Evolutionary conservation across 1,140 invertebrate genomes (phyloP).

Genomic region (Heliconius nattereri): DNA sequence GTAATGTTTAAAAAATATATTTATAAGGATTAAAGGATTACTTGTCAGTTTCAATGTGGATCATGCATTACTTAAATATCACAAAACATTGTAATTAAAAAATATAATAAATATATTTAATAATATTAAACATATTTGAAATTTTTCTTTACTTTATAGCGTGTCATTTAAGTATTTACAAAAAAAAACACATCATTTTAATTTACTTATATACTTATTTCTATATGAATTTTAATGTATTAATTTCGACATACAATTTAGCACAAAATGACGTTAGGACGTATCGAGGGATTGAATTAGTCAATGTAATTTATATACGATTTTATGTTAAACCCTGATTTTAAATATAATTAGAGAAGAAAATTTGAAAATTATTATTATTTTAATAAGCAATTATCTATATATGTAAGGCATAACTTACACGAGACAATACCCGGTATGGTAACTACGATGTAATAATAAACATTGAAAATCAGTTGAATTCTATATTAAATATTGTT

Average conservation of each 20-base stretch:
- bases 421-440: background rate
- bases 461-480: constrained; percentile 5
- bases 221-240: background rate
- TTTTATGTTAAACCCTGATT: constrained; percentile 9
- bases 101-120: background rate
- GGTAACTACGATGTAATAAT: background rate
- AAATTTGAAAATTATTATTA: background rate
- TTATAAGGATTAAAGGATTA: no score
- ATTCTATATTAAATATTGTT: background rate
- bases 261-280: constrained; percentile 1
- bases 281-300: background rate
- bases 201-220: background rate
- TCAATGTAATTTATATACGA: background rate
- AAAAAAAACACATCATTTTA: background rate
- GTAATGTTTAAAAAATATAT: no score
- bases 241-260: background rate
- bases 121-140: background rate
- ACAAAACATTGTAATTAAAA: background rate
- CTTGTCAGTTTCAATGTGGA: background rate
- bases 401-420: background rate
- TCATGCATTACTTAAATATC: background rate
- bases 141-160: background rate
- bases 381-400: background rate
- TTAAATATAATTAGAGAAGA: constrained; percentile 3
- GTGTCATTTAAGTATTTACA: constrained; percentile 2